A percentile compares a stretch with the other conserved stretches of the same genome.
Evolutionary conservation across 2,113 vertebrate species (phyloP).

Genomic region (Beaufortia kweichowensis): DNA sequence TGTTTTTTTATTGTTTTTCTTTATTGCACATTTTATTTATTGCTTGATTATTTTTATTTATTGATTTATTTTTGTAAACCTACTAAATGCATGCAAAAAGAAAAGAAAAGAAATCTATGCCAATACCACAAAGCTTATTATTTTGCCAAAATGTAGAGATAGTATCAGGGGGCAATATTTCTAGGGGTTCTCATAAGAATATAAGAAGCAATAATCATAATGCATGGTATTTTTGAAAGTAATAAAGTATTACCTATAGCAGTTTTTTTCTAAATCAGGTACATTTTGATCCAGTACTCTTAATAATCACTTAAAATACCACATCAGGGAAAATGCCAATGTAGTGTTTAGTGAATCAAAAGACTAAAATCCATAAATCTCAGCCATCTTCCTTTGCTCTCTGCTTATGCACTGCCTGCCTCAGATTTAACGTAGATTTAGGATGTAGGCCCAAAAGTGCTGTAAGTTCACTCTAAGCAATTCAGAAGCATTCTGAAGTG

Average conservation of each 20-base stretch:
- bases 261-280: conserved; percentile 83
- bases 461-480: conserved; percentile 76
- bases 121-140: conserved; percentile 82
- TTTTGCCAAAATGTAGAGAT: conserved; percentile 82
- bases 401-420: conserved; percentile 86
- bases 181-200: conserved; percentile 79
- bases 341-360: conserved; percentile 79
- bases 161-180: conserved; percentile 83
- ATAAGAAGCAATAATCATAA: conserved; percentile 90
- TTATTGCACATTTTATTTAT: too few species aligned
- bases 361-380: conserved; percentile 64
- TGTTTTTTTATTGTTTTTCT: neutral
- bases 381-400: conserved; percentile 74
- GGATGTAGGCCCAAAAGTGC: conserved; percentile 77
- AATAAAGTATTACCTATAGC: conserved; percentile 84
- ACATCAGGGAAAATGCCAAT: conserved; percentile 88
- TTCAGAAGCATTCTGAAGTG: conserved; percentile 69
- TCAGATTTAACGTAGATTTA: conserved; percentile 79
- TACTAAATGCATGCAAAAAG: conserved; percentile 79
- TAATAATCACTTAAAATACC: conserved; percentile 77
- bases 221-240: conserved; percentile 87
- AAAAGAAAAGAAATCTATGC: conserved; percentile 80
- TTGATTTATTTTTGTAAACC: conserved; percentile 67
- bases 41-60: conserved; percentile 8
- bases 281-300: conserved; percentile 82